Base-by-base conservation (phyloP, 2,888 invertebrate species). In the Zygothrica quintamaculata region DNA sequence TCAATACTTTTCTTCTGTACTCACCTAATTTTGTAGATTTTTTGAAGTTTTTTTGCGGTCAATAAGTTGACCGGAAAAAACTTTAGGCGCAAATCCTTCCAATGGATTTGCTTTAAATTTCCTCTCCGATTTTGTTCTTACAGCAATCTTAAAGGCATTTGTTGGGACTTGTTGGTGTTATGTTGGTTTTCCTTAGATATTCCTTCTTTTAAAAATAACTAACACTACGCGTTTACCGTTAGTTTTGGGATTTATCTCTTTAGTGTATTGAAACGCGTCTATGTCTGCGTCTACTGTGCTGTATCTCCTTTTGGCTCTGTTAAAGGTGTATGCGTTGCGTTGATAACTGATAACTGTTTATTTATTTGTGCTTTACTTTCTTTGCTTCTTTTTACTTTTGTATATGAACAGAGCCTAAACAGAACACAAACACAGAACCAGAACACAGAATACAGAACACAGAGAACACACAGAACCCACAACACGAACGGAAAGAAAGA, bases 401-500 rank as follows among this genome's bases (percentile, higher is more conserved):
- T n/a, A n/a, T n/a, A n/a, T n/a, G n/a, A n/a, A 34, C 8, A 34
- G 11, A 12, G 12, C 12, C 1, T 13, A 12, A 2, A 34, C n/a
- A n/a, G n/a, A 12, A 34, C 12, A 13, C 34, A 34, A 6, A 34
- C 1, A n/a, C 13, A 12, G 31, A 13, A 1, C 18, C 47, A 57
- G 57, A 64, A 40, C 44, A 37, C 47, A 51, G 50, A 39, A 44
- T 43, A 50, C 58, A 64, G 56, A 56, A 40, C 57, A 53, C 47
- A 59, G 36, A 65, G 36, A 31, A 52, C 66, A 61, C 66, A 53
- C 67, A 74, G 76, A 71, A 66, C 78, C 76, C 78, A 73, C 76
- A 72, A 56, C 86, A 76, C 85, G 88, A 84, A 84, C 84, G 84
- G 77, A 80, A 82, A 87, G 82, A 82, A 84, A 84, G 87, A 84